These are phyloP conservation scores for Pocillopora meandrina DNA, from an alignment of 92 coral and sea anemone genomes.

Conservation along the genomic window DNA sequence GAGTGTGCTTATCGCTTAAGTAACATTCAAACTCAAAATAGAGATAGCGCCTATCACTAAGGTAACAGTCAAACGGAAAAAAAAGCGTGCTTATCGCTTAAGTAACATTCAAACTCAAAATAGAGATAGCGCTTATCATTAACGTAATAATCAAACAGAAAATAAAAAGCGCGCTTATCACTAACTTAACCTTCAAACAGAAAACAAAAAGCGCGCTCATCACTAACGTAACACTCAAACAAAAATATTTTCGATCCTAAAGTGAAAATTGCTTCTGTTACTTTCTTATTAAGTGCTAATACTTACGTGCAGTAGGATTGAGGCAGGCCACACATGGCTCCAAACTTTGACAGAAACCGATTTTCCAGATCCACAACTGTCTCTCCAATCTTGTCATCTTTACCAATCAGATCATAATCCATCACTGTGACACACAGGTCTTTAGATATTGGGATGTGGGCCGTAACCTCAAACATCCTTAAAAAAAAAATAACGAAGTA, in stretches of 20 bases:
- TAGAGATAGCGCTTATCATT: not conserved
- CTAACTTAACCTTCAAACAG: not conserved
- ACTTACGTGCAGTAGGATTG: conserved; percentile 90
- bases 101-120: not conserved
- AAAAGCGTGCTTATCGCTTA: no score
- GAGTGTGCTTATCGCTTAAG: no score
- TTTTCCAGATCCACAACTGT: conserved; percentile 93
- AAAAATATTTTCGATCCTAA: not conserved
- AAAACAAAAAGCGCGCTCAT: no score
- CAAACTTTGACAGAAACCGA: conserved; percentile 81
- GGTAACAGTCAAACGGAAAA: not conserved
- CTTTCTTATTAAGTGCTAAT: not conserved
- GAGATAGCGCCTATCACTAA: not conserved
- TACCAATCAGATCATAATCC: conserved; percentile 91
- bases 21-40: not conserved
- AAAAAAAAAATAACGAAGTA: not conserved
- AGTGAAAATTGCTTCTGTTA: not conserved
- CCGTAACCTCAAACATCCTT: conserved; percentile 97
- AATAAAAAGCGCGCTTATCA: not conserved
- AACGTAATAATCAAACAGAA: no score
- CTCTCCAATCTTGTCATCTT: conserved; percentile 91
- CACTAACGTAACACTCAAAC: no score
- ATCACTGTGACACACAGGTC: conserved; percentile 80
- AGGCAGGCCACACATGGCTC: conserved; percentile 93
- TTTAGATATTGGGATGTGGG: conserved; percentile 85